Evolutionary conservation across 1,140 invertebrate genomes (phyloP), one percentile per base, ranked within the genome.

Genomic region (Zaprionus kolodkinae): DNA sequence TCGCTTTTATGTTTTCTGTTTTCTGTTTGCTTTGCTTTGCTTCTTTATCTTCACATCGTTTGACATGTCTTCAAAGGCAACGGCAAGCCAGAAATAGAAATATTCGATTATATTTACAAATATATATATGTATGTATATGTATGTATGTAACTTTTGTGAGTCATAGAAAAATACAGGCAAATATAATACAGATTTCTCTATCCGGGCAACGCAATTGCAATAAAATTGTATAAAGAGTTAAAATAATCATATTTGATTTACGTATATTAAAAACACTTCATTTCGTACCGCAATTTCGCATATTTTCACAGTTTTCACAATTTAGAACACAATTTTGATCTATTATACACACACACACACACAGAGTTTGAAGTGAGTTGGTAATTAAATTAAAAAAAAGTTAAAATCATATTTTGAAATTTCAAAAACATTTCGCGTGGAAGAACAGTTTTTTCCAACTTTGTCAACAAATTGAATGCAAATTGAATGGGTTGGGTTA

Each of bases 401-500:
- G 45, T 50, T 50, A 12, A 25, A 50, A 50, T 50, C 45, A 50
- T 21, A 50, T 50, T 48, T 50, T 11, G 17, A 50, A 50, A 21
- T 12, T 50, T 50, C 45, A 10, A 50, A 50, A 50, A 50, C 11
- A 50, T 50, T 50, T 50, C 45, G 45, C 9, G 45, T 50, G 45
- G 17, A 50, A 25, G 45, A 17, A 50, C 11, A 50, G 11, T 25
- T 50, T 21, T 50, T 50, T 50, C 6, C 17, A 50, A 50, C 45
- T 50, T 50, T 50, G 4, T 10, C 17, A 50, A 50, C 17, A 50
- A 50, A 25, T 50, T 50, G 11, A 50, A 50, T 50, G 45, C 45
- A 50, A 50, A 50, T 50, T 50, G 45, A 50, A 50, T 50, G 45
- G 45, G 21, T 50, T 50, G n/a, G n/a, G n/a, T n/a, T n/a, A n/a